phyloP scores from a whole-genome alignment of 2,113 vertebrate genomes.

The Thinocorus orbignyianus region DNA sequence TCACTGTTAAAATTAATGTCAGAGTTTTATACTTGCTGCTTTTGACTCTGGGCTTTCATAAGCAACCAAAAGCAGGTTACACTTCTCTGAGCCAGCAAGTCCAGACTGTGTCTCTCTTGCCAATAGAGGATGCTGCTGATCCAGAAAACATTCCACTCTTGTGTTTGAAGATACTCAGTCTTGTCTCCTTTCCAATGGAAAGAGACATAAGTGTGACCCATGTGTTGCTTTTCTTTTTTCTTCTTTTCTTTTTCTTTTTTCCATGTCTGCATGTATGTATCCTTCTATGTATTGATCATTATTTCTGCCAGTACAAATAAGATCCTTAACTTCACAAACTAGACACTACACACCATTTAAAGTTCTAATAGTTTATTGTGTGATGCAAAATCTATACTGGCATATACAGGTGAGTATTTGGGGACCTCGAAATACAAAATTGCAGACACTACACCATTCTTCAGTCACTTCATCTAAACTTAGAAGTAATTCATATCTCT shows the following conservation, averaged over 20 bases:
- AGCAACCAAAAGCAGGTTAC: no score
- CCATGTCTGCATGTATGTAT: background rate
- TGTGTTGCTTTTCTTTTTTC: background rate
- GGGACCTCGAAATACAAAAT: background rate
- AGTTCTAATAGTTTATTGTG: background rate
- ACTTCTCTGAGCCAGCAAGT: background rate
- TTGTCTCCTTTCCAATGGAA: rapidly evolving
- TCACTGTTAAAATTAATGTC: background rate
- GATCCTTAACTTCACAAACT: background rate
- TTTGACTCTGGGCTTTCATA: background rate
- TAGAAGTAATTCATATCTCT: background rate
- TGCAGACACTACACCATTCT: background rate
- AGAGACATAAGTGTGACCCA: background rate
- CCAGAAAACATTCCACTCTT: background rate
- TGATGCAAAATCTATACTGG: background rate
- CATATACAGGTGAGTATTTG: background rate
- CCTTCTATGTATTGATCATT: background rate
- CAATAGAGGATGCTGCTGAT: constrained; percentile 35
- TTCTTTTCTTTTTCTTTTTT: background rate
- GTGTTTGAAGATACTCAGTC: background rate
- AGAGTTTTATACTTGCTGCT: background rate
- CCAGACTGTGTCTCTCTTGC: background rate
- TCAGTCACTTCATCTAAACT: background rate
- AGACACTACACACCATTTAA: background rate
- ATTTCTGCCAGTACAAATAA: background rate